Conservation (phyloP, 92 coral and sea anemone genomes). For the Heteractis magnifica region DNA sequence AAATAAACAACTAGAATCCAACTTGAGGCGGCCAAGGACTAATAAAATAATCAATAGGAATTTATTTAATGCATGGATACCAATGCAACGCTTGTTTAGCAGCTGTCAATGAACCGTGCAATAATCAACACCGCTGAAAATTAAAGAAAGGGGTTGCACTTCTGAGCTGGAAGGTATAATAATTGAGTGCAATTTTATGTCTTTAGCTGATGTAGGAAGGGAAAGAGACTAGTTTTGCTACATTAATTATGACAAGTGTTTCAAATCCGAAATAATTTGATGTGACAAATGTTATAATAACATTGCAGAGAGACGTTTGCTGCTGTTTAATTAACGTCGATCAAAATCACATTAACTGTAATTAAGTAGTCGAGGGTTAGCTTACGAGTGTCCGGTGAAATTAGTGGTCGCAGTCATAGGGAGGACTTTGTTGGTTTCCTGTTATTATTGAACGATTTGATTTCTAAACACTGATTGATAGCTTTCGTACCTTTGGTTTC, state of each 20-base stretch:
- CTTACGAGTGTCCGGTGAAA: neutral
- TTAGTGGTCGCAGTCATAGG: neutral
- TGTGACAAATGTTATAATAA: neutral
- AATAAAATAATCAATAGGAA: neutral
- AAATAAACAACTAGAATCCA: neutral
- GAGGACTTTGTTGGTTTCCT: neutral
- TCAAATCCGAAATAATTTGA: neutral
- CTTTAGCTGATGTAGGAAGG: neutral
- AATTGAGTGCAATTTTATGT: neutral
- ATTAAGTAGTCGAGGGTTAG: neutral
- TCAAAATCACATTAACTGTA: neutral
- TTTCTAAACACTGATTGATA: neutral
- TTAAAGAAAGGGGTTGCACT: neutral
- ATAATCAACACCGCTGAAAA: neutral
- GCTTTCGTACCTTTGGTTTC: slow-evolving; percentile 4
- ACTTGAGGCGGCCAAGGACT: neutral
- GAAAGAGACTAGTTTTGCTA: neutral
- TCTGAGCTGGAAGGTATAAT: neutral
- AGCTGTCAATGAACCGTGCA: neutral
- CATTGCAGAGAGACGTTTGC: neutral
- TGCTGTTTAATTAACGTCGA: neutral
- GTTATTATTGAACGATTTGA: neutral
- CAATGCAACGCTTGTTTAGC: neutral
- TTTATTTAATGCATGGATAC: neutral
- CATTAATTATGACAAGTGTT: neutral